Evolutionary conservation across 2,797 vertebrate species (phyloP), one percentile per base, ranked within the genome.

Genomic region (Myotis pilosus): DNA sequence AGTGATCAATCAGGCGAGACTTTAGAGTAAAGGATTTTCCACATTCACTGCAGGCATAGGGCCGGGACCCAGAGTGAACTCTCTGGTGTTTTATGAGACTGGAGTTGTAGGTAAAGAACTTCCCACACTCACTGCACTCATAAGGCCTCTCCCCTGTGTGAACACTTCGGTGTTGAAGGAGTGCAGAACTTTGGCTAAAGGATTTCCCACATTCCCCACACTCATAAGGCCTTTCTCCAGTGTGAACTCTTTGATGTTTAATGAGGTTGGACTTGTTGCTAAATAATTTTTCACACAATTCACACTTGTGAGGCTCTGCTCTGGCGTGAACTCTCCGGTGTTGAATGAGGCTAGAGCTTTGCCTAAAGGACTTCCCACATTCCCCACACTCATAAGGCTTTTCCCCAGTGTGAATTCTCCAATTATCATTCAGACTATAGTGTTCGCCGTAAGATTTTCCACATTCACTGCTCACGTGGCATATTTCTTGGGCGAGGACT

Each of bases 231-330:
- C 85, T 96, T 64, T 97, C 97, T 53, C 92, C 96, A 47, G 96
- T 94, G 79, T 96, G 95, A 93, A 96, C 92, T 93, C 95, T 86
- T 72, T 57, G 22, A 69, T 96, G 96, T 79, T 95, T 93, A 82
- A 96, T 95, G 38, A 96, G 96, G 76, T 95, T 96, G 36, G 95
- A 96, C 38, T 94, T 96, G n/a, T 95, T 94, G 44, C 91, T 96
- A 84, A 96, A 96, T 62, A 83, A 64, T 87, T 95, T 96, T 13
- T 95, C 95, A 89, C 96, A 96, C 74, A 95, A 55, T 0, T 80
- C 85, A 71, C 96, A 96, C 53, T 93, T 57, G 3, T 96, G 91
- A 93, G 95, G 93, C n/a, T 85, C 75, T 5, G 57, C 76, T 89
- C 95, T 91, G 36, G 93, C 95, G 66, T 96, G 95, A 84, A 96